Base-by-base conservation (phyloP, 2,113 vertebrate species). In the Aythya baeri region DNA sequence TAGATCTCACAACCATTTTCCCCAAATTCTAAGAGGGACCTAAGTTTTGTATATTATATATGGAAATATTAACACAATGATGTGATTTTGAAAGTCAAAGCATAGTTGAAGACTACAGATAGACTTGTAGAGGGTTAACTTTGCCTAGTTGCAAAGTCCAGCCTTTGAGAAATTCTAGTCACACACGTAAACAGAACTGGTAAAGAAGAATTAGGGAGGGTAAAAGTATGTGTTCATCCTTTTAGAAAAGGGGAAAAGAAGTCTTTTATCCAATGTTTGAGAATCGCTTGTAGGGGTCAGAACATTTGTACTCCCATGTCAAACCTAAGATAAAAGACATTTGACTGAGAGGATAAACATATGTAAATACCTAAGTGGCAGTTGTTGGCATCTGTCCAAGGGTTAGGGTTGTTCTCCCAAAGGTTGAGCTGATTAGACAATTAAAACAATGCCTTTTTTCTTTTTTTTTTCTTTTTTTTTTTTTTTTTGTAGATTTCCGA, bases 291-390 rank as follows among this genome's bases (percentile, higher is more conserved):
- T 94, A 93, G 91, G 86, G 98, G 96, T 98, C 97, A 97, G 96
- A 96, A 95, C 96, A 91, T 96, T 95, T 77, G 89, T 97, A 97
- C 92, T 97, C 96, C 78, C 38, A 65, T 96, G 95, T 97, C 96
- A 94, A 96, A 86, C 21, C 77, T 90, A 94, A 94, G 96, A 96
- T 95, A 97, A 97, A 97, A 97, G 93, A 96, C 80, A 84, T 97
- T 97, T 98, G 96, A 97, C 94, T 93, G 71, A 81, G 95, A 97
- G 96, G 95, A 97, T 97, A 97, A 98, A 98, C 97, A 98, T 97
- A 98, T 98, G 97, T 97, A 98, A 98, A 98, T 97, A 96, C 85
- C 89, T 90, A 83, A 96, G 97, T 97, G 97, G 89, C 97, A 97
- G 97, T 81, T 88, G 57, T 92, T 97, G 98, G 98, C 97, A 95